Percentiles rank a stretch among this genome's conserved stretches.
phyloP scores from a whole-genome alignment of 2,888 invertebrate species.

The Clostera curtula region DNA sequence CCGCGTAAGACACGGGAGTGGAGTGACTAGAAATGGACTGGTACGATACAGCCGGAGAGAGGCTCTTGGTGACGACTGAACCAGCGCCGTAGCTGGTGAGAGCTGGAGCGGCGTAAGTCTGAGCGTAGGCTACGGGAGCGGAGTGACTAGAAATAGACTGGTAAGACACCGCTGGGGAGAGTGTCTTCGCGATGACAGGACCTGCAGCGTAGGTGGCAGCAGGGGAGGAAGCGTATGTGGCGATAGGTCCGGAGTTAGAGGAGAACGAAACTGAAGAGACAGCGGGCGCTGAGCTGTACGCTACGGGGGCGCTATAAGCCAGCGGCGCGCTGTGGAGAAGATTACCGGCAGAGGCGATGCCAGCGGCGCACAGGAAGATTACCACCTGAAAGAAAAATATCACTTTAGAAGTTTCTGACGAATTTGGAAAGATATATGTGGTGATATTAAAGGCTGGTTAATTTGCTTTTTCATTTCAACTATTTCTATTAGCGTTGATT shows the following conservation, averaged over 20 bases:
- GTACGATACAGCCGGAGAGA: slow-evolving; percentile 19
- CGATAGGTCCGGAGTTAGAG: slow-evolving; percentile 19
- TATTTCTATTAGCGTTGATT: slow-evolving; percentile 1
- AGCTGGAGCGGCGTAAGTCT: slow-evolving; percentile 30
- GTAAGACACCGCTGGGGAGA: slow-evolving; percentile 29
- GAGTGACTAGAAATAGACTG: slow-evolving; percentile 40
- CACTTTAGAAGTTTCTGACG: background rate
- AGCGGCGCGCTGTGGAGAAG: slow-evolving; percentile 50
- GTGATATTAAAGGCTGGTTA: background rate
- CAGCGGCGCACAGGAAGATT: slow-evolving; percentile 72
- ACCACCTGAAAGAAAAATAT: slow-evolving; percentile 46
- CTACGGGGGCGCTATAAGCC: slow-evolving; percentile 48
- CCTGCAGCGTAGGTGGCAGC: slow-evolving; percentile 50
- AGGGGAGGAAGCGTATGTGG: slow-evolving; percentile 28
- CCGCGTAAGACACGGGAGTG: slow-evolving; percentile 27
- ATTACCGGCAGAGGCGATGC: slow-evolving; percentile 76
- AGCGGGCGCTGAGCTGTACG: slow-evolving; percentile 12
- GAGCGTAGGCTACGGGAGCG: slow-evolving; percentile 35
- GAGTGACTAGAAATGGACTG: slow-evolving; percentile 14
- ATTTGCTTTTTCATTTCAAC: background rate
- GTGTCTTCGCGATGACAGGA: slow-evolving; percentile 22
- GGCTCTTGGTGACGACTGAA: slow-evolving; percentile 25
- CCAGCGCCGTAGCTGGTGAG: slow-evolving; percentile 35
- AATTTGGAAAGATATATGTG: background rate
- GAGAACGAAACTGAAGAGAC: slow-evolving; percentile 6